Conservation (phyloP, 2,888 invertebrate species). For the Tetrapedia diversipes region DNA sequence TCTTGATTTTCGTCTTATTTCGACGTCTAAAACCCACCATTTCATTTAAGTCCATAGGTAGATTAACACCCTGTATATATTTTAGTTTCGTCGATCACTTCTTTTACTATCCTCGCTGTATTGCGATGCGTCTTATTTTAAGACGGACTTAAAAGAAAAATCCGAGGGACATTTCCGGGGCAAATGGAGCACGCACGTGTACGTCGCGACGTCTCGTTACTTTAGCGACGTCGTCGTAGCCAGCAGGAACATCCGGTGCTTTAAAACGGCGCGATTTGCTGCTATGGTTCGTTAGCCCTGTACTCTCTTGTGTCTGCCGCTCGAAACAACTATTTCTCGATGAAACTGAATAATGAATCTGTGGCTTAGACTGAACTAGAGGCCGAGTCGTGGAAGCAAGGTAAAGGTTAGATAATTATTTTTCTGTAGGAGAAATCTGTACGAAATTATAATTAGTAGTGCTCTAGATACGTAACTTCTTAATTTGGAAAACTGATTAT, state of each 20-base stretch:
- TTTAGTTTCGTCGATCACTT: background rate
- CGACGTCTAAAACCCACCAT: too few relatives aligned
- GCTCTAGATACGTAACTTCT: too few relatives aligned
- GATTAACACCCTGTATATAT: background rate
- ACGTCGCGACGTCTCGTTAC: conserved; percentile 63
- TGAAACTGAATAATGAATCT: conserved; percentile 39
- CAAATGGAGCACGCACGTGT: conserved; percentile 35
- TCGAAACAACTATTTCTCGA: conserved; percentile 36
- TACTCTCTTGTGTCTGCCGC: conserved; percentile 1
- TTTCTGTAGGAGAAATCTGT: background rate
- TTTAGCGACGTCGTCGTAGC: conserved; percentile 50
- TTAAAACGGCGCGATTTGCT: conserved; percentile 57
- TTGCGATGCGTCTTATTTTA: background rate
- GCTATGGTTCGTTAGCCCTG: conserved; percentile 56
- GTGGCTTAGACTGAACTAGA: conserved; percentile 2
- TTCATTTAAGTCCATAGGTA: too few relatives aligned
- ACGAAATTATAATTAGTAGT: too few relatives aligned
- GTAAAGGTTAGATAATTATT: conserved; percentile 47
- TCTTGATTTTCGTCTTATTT: too few relatives aligned
- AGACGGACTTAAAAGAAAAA: conserved; percentile 11
- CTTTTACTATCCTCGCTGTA: conserved; percentile 23
- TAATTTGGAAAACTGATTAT: too few relatives aligned
- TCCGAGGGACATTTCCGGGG: conserved; percentile 19
- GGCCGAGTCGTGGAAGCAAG: conserved; percentile 27
- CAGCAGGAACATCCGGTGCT: conserved; percentile 52